Conservation (phyloP, 1,140 invertebrate genomes). For the Yoshiicerus persimilis region DNA sequence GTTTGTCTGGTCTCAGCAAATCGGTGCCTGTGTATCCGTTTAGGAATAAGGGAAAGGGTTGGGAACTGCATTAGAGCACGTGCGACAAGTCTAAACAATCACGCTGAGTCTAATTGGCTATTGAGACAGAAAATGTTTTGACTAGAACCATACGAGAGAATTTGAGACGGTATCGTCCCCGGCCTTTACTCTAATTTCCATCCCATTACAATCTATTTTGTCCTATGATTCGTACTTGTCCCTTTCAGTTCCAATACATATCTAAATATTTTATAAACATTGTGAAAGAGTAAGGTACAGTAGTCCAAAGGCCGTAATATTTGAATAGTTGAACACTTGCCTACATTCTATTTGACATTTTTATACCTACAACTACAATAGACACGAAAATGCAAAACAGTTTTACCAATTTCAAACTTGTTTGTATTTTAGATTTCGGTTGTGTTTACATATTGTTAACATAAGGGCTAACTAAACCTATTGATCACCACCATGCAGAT, state of each 20-base stretch:
- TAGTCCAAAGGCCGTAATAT: too few relatives aligned
- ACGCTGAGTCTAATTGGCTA: not conserved
- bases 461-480: too few relatives aligned
- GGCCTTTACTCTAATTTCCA: not conserved
- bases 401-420: too few relatives aligned
- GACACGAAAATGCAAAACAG: too few relatives aligned
- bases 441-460: not conserved
- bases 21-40: not conserved
- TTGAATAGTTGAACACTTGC: too few relatives aligned
- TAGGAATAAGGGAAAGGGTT: not conserved
- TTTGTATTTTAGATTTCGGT: not conserved
- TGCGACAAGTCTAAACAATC: not conserved
- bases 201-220: not conserved
- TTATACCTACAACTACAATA: not conserved
- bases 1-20: not conserved
- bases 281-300: too few relatives aligned
- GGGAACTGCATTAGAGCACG: not conserved
- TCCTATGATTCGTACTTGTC: not conserved
- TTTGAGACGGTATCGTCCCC: not conserved
- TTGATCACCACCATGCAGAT: too few relatives aligned
- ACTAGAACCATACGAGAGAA: not conserved
- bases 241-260: too few relatives aligned
- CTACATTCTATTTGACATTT: not conserved
- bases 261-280: too few relatives aligned
- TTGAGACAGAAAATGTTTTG: conserved; percentile 3